Evolutionary conservation across 2,888 invertebrate genomes (phyloP).

Genomic region (Eupithecia inturbata): DNA sequence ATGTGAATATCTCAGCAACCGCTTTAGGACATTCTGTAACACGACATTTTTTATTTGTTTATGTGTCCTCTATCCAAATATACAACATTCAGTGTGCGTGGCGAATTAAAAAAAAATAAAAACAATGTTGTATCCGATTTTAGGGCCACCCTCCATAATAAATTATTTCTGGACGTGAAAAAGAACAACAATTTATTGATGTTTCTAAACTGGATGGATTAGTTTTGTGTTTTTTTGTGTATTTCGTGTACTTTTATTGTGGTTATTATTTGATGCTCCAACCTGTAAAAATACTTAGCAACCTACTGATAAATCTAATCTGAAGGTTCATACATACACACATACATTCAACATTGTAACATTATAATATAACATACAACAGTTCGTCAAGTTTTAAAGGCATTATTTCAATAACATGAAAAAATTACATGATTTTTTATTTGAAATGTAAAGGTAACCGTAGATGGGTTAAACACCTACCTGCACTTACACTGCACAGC

Average conservation of each 20-base stretch:
- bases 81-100: too few relatives aligned
- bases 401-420: not conserved
- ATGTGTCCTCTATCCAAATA: too few relatives aligned
- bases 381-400: not conserved
- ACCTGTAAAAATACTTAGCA: not conserved
- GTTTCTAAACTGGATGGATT: not conserved
- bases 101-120: too few relatives aligned
- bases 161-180: too few relatives aligned
- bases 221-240: not conserved
- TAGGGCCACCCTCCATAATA: too few relatives aligned
- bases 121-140: too few relatives aligned
- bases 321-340: not conserved
- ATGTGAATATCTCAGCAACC: too few relatives aligned
- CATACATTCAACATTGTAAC: slow-evolving; percentile 7
- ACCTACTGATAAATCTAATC: not conserved
- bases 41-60: too few relatives aligned
- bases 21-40: too few relatives aligned
- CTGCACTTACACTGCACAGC: too few relatives aligned
- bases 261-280: not conserved
- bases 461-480: too few relatives aligned
- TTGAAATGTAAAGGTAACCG: not conserved
- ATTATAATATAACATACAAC: not conserved
- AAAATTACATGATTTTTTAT: not conserved
- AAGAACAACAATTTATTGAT: too few relatives aligned
- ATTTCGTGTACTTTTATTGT: not conserved